These are phyloP conservation scores for Brachionus rotundiformis DNA, from an alignment of 1,140 invertebrate genomes.

Conservation along the genomic window DNA sequence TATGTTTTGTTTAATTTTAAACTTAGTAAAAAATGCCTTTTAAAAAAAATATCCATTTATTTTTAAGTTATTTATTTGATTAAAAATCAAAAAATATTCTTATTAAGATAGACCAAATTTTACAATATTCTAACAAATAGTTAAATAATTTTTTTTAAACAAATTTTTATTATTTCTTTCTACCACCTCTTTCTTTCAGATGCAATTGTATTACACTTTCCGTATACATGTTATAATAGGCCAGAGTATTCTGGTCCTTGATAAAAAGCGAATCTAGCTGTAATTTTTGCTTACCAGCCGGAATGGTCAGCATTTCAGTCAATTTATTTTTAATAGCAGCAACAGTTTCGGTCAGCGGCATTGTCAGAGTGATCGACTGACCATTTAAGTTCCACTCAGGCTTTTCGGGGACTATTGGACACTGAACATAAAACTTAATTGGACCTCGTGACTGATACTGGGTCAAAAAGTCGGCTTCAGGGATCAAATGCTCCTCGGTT, in stretches of 20 bases:
- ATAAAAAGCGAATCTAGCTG: slow-evolving; percentile 90
- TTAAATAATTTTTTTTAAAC: background rate
- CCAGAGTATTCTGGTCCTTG: slow-evolving; percentile 91
- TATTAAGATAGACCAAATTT: slow-evolving; percentile 2
- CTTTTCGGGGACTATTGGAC: slow-evolving; percentile 81
- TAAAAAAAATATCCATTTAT: background rate
- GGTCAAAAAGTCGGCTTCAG: slow-evolving; percentile 14
- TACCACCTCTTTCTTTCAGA: slow-evolving; percentile 93
- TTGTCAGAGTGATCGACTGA: slow-evolving; percentile 76
- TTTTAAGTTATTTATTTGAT: slow-evolving; percentile 11
- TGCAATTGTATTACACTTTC: slow-evolving; percentile 82
- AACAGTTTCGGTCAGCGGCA: slow-evolving; percentile 76
- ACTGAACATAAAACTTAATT: slow-evolving; percentile 75
- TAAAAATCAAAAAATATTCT: slow-evolving; percentile 25
- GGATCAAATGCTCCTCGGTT: slow-evolving; percentile 47
- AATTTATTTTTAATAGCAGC: slow-evolving; percentile 78
- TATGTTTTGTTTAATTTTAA: too few relatives aligned
- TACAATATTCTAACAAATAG: slow-evolving; percentile 13
- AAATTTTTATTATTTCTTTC: slow-evolving; percentile 79
- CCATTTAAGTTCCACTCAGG: slow-evolving; percentile 95
- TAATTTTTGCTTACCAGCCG: slow-evolving; percentile 95
- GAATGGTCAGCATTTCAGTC: slow-evolving; percentile 84
- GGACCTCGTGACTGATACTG: slow-evolving; percentile 66
- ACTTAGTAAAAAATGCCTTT: background rate
- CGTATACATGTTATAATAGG: slow-evolving; percentile 88